These are phyloP conservation scores for Prunella himalayana DNA, from an alignment of 2,113 vertebrate species.

Conservation along the genomic window DNA sequence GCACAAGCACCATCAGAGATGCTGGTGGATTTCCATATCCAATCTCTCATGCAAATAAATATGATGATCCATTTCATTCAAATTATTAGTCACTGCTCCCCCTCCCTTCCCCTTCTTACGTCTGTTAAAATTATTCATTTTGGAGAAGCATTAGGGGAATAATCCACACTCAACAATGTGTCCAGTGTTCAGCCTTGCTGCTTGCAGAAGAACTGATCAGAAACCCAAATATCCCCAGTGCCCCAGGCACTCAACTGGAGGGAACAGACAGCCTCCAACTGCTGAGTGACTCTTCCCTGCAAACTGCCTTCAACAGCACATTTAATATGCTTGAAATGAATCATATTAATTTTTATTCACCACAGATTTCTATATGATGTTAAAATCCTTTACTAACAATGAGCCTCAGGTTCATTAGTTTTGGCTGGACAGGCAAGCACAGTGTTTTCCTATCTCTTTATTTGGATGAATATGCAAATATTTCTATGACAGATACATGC, in stretches of 20 bases:
- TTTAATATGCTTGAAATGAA: not conserved
- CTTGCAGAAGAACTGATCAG: not conserved
- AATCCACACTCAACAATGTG: not conserved
- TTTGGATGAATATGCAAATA: slow-evolving; percentile 39
- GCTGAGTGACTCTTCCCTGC: not conserved
- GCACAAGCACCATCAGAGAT: not conserved
- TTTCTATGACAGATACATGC: not conserved
- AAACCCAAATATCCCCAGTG: not conserved
- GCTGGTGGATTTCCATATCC: not conserved
- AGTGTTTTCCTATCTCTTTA: not conserved
- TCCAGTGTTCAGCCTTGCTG: not conserved
- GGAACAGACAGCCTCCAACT: not conserved
- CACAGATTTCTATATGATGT: not conserved
- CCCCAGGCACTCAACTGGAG: not conserved
- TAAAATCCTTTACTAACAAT: not conserved
- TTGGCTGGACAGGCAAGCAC: not conserved
- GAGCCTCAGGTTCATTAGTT: not conserved
- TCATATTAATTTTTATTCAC: not conserved
- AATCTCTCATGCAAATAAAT: slow-evolving; percentile 39
- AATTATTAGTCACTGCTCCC: not conserved
- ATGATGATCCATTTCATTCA: not conserved
- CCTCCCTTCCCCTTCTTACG: not conserved
- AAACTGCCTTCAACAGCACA: not conserved
- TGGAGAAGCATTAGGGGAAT: not conserved
- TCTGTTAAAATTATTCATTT: not conserved